These are phyloP conservation scores for Tiliqua scincoides DNA, from an alignment of 2,113 vertebrate genomes.

Conservation along the genomic window DNA sequence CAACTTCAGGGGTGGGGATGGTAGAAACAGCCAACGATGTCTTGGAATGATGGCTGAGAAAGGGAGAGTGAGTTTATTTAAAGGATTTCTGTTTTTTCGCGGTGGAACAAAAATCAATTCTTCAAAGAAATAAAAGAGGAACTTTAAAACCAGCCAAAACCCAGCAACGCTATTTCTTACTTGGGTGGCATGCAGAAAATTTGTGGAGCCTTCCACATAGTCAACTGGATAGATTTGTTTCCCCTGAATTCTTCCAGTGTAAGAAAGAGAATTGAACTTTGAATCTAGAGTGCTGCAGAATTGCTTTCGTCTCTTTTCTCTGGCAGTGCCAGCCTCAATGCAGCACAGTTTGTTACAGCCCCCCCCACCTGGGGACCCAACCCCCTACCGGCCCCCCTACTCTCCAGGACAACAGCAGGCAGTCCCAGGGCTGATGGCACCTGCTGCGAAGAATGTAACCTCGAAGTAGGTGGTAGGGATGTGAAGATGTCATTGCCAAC, in stretches of 20 bases:
- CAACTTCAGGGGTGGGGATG: background rate
- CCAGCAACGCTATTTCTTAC: background rate
- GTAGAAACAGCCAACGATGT: background rate
- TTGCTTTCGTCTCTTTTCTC: background rate
- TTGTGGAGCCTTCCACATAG: background rate
- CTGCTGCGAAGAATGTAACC: too few species aligned
- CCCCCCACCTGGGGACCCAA: too few species aligned
- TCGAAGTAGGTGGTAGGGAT: too few species aligned
- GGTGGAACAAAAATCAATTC: background rate
- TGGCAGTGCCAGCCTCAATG: background rate
- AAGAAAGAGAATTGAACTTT: background rate
- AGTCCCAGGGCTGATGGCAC: too few species aligned
- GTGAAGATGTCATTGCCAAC: too few species aligned
- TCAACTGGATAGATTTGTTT: background rate
- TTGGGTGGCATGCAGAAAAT: background rate
- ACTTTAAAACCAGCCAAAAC: background rate
- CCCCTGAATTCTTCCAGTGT: background rate
- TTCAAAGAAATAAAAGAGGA: conserved; percentile 3
- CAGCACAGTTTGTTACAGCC: too few species aligned
- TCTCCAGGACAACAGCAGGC: too few species aligned
- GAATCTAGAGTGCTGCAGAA: background rate
- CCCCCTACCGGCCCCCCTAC: too few species aligned
- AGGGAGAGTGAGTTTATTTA: accelerated
- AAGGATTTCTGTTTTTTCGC: background rate
- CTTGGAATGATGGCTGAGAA: background rate